phyloP scores from a whole-genome alignment of 2,888 invertebrate species.

The Unio pictorum region DNA sequence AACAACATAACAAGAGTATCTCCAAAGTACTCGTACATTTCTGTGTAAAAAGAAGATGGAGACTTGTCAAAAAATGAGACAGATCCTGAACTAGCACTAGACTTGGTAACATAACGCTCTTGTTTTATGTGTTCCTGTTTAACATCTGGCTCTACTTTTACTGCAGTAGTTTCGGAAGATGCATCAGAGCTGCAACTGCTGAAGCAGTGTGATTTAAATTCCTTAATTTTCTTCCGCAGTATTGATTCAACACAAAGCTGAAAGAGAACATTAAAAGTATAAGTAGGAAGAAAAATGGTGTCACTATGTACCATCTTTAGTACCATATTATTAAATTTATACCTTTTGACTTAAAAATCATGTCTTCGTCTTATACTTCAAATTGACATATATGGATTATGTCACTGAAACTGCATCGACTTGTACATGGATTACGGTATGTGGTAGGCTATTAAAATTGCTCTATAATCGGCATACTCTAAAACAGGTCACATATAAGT shows the following conservation, averaged over 20 bases:
- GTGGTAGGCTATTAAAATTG: too few relatives aligned
- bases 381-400: too few relatives aligned
- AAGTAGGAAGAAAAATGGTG: neutral
- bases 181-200: neutral
- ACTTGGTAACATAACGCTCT: neutral
- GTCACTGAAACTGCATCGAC: too few relatives aligned
- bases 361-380: too few relatives aligned
- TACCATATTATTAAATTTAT: too few relatives aligned
- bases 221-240: constrained; percentile 41
- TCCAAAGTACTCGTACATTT: constrained; percentile 68
- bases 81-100: constrained; percentile 13
- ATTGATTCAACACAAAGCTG: constrained; percentile 58
- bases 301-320: neutral
- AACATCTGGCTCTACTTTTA: neutral
- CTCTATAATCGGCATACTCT: too few relatives aligned
- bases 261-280: constrained; percentile 15
- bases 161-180: neutral
- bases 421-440: too few relatives aligned
- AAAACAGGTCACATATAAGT: too few relatives aligned
- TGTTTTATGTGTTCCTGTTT: neutral
- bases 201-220: constrained; percentile 21
- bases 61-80: constrained; percentile 34
- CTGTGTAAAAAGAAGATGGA: constrained; percentile 47
- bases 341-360: too few relatives aligned
- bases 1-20: constrained; percentile 63